Evolutionary conservation across 1,140 invertebrate species (phyloP), one percentile per base, ranked within the genome.

Genomic region (Drosophila obscura): DNA sequence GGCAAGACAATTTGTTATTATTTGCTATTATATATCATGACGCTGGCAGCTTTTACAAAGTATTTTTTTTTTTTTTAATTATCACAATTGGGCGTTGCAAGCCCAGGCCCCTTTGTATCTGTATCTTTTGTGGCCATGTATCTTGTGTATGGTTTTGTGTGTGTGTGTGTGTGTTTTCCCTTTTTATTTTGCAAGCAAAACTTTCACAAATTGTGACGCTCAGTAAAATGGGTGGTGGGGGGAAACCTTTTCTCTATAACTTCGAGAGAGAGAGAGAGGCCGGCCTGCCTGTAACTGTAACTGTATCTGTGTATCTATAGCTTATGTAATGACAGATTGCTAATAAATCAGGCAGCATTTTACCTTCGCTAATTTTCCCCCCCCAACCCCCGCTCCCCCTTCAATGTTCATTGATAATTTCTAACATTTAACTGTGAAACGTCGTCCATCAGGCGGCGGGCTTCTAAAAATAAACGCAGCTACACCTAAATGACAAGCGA

Each of bases 11-110:
- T 88, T 85, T 85, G 82, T 85, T 85, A 87, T 87, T 85, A 87
- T 87, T 87, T 78, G 82, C 78, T 66, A 87, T 87, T 87, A 87
- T 82, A 87, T 77, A 72, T 73, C 82, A 85, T 87, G 82, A 87
- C 78, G 78, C 63, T 73, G 52, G 82, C 83, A 82, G 35, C 35
- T 39, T 39, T 39, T 11, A 39, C 13, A 39, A 39, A 13, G 4
- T 13, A 85, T 53, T 67, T 67, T 60, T 69, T 57, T 53, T 55
- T 75, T 85, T 87, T 79, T 88, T 88, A 85, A 87, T 87, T 87
- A 88, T 82, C 65, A 57, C 78, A 80, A 81, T 55, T 67, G 57
- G 62, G 61, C 53, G 53, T 64, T 81, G 78, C 64, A 77, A 57
- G 44, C 45, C 35, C 64, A 77, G 57, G 44, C 45, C 35, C 51